These are phyloP conservation scores for Poeciliopsis occidentalis DNA, from an alignment of 2,113 vertebrate genomes.

Conservation along the genomic window DNA sequence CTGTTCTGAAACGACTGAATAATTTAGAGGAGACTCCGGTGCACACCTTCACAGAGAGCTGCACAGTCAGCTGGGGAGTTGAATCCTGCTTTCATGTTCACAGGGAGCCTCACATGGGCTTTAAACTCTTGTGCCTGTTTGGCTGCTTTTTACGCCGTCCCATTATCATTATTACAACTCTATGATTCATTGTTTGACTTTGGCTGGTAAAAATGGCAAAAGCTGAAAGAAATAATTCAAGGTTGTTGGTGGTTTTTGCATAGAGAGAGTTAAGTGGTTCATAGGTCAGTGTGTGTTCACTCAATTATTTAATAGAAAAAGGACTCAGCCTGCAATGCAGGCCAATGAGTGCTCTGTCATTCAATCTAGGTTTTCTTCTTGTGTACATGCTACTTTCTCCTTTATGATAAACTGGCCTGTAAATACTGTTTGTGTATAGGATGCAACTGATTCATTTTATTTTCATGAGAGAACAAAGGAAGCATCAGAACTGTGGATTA, in stretches of 20 bases:
- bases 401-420: neutral
- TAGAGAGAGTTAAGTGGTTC: conserved; percentile 16
- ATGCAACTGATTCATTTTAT: neutral
- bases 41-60: conserved; percentile 31
- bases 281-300: conserved; percentile 39
- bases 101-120: conserved; percentile 31
- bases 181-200: conserved; percentile 6
- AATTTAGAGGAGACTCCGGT: conserved; percentile 56
- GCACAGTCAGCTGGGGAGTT: conserved; percentile 23
- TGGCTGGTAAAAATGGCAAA: conserved; percentile 11
- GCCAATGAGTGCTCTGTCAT: conserved; percentile 13
- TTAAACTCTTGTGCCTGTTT: conserved; percentile 5
- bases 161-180: neutral
- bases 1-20: conserved; percentile 57
- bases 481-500: too few species aligned
- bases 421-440: neutral
- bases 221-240: neutral
- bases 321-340: conserved; percentile 12
- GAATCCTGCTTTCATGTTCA: conserved; percentile 37
- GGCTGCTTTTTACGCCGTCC: conserved; percentile 5
- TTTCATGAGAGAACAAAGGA: too few species aligned
- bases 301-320: conserved; percentile 65
- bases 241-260: conserved; percentile 2
- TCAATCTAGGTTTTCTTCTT: conserved; percentile 9
- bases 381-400: conserved; percentile 16